phyloP scores from a whole-genome alignment of 2,113 vertebrate genomes.

The Pangasianodon gigas region DNA sequence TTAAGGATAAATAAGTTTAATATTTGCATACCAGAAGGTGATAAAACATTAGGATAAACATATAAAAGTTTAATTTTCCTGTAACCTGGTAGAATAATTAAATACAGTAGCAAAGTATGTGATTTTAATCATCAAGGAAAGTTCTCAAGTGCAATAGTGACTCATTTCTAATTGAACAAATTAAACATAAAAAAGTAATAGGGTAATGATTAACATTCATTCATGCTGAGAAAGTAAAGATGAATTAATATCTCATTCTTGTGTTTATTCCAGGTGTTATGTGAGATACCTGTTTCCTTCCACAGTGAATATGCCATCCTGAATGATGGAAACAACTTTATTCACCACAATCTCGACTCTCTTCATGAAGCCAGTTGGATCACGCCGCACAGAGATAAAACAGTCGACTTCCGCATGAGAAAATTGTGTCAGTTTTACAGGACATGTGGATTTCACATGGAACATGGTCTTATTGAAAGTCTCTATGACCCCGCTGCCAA shows the following conservation, averaged over 20 bases:
- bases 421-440: conserved; percentile 63
- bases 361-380: conserved; percentile 55
- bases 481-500: conserved; percentile 67
- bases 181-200: not conserved
- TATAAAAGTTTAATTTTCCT: not conserved
- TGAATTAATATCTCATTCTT: not conserved
- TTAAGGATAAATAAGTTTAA: not conserved
- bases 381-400: conserved; percentile 57
- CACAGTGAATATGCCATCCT: conserved; percentile 60
- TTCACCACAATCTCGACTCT: conserved; percentile 67
- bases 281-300: conserved; percentile 61
- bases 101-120: not conserved
- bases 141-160: not conserved
- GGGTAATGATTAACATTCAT: not conserved
- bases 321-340: conserved; percentile 64
- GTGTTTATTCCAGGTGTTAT: not conserved
- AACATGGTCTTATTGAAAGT: conserved; percentile 58
- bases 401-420: conserved; percentile 64
- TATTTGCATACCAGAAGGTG: not conserved
- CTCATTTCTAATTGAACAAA: not conserved
- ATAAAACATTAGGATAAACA: not conserved
- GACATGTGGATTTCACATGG: conserved; percentile 65
- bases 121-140: not conserved
- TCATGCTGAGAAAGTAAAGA: too few species aligned
- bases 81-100: not conserved